phyloP scores from a whole-genome alignment of 2,797 vertebrate species.

The Pipistrellus pygmaeus region DNA sequence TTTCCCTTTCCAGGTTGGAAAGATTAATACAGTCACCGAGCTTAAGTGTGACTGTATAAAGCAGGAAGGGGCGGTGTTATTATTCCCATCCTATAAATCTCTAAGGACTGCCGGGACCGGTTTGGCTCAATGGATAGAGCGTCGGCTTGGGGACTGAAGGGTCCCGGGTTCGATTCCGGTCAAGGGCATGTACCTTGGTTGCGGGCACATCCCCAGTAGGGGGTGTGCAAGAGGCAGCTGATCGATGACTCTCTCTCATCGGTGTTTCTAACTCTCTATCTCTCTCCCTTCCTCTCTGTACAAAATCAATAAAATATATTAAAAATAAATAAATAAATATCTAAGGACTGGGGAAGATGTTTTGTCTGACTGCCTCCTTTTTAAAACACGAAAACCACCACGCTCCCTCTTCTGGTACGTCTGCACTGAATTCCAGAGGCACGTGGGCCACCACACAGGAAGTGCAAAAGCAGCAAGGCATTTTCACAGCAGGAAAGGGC shows the following conservation, averaged over 20 bases:
- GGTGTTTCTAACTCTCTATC: too few relatives aligned
- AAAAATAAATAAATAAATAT: too few relatives aligned
- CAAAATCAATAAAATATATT: too few relatives aligned
- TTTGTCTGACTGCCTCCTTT: not conserved
- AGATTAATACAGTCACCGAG: not conserved
- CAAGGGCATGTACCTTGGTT: too few relatives aligned
- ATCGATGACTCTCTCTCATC: too few relatives aligned
- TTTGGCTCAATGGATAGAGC: too few relatives aligned
- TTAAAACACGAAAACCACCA: not conserved
- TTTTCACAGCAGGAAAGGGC: not conserved
- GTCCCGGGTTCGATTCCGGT: too few relatives aligned
- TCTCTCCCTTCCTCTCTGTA: too few relatives aligned
- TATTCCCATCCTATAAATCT: not conserved
- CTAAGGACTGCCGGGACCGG: not conserved
- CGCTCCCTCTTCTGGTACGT: not conserved
- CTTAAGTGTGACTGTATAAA: not conserved
- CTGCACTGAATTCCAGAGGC: conserved; percentile 17
- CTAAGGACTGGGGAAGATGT: not conserved
- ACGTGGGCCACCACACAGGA: not conserved
- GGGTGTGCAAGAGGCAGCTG: too few relatives aligned
- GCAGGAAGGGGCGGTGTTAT: too few relatives aligned
- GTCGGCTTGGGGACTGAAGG: too few relatives aligned
- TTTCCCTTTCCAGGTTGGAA: not conserved
- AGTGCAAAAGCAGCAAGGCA: not conserved
- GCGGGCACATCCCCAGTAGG: too few relatives aligned